Conservation (phyloP, 2,797 vertebrate species). For the Scarus forsteni region DNA sequence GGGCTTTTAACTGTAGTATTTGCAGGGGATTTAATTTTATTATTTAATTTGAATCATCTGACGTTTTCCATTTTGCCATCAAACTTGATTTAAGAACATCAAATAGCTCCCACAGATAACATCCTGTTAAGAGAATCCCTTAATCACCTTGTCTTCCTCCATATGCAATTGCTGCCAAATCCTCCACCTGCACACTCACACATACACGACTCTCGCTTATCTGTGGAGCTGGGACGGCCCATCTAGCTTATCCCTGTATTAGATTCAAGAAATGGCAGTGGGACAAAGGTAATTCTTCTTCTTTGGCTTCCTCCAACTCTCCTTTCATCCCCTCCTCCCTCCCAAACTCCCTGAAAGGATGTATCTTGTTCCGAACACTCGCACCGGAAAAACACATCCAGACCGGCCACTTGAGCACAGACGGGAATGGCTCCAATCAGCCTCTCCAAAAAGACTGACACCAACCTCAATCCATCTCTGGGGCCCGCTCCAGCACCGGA, state of each 20-base stretch:
- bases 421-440: conserved; percentile 66
- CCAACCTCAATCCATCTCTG: conserved; percentile 53
- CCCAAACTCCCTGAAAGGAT: conserved; percentile 58
- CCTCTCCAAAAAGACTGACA: conserved; percentile 45
- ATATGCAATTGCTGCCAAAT: conserved; percentile 52
- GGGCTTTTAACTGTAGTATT: neutral
- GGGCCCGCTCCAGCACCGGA: conserved; percentile 45
- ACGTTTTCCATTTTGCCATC: conserved; percentile 10
- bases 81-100: conserved; percentile 24
- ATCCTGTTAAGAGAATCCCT: conserved; percentile 54
- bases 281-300: conserved; percentile 71
- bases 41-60: conserved; percentile 4
- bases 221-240: conserved; percentile 14
- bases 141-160: conserved; percentile 50
- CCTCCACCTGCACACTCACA: conserved; percentile 50
- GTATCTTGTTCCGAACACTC: conserved; percentile 66
- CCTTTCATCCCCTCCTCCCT: conserved; percentile 72
- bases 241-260: conserved; percentile 65
- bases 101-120: conserved; percentile 34
- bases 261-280: conserved; percentile 64
- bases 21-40: conserved; percentile 4
- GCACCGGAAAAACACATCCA: conserved; percentile 53
- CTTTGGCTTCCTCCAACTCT: conserved; percentile 58
- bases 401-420: conserved; percentile 63
- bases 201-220: conserved; percentile 9